Conservation (phyloP, 2,888 invertebrate genomes). For the Zygogramma bicolorata region DNA sequence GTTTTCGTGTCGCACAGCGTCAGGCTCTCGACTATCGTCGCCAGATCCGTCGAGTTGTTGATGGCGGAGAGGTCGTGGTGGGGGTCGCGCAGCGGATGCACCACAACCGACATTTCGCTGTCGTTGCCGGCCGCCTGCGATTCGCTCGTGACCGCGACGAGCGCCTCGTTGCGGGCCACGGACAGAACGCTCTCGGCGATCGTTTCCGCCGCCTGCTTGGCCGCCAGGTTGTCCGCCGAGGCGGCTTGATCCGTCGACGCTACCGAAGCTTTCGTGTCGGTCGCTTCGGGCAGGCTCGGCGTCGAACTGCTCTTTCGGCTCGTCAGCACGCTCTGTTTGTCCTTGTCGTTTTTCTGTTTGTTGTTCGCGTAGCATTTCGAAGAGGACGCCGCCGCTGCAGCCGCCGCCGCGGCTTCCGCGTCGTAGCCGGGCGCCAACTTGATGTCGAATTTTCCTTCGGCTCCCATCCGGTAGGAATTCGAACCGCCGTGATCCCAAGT, state of each 20-base stretch:
- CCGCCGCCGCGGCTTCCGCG: no score
- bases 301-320: slow-evolving; percentile 96
- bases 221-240: slow-evolving; percentile 92
- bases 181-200: slow-evolving; percentile 87
- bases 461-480: slow-evolving; percentile 98
- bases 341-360: slow-evolving; percentile 64
- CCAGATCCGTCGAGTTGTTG: slow-evolving; percentile 80
- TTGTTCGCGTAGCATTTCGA: slow-evolving; percentile 52
- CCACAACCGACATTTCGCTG: slow-evolving; percentile 71
- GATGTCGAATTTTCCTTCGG: slow-evolving; percentile 96
- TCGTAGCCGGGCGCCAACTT: slow-evolving; percentile 83
- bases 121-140: slow-evolving; percentile 70
- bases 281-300: slow-evolving; percentile 93
- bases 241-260: slow-evolving; percentile 97
- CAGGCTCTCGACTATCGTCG: slow-evolving; percentile 87
- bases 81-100: slow-evolving; percentile 74
- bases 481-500: slow-evolving; percentile 98
- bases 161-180: slow-evolving; percentile 78
- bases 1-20: slow-evolving; percentile 73
- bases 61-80: slow-evolving; percentile 78
- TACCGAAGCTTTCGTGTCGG: slow-evolving; percentile 82
- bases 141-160: slow-evolving; percentile 70
- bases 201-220: slow-evolving; percentile 85
- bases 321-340: slow-evolving; percentile 73
- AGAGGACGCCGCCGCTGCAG: slow-evolving; percentile 51